Evolutionary conservation across 2,113 vertebrate species (phyloP).

Genomic region (Girardinichthys multiradiatus): DNA sequence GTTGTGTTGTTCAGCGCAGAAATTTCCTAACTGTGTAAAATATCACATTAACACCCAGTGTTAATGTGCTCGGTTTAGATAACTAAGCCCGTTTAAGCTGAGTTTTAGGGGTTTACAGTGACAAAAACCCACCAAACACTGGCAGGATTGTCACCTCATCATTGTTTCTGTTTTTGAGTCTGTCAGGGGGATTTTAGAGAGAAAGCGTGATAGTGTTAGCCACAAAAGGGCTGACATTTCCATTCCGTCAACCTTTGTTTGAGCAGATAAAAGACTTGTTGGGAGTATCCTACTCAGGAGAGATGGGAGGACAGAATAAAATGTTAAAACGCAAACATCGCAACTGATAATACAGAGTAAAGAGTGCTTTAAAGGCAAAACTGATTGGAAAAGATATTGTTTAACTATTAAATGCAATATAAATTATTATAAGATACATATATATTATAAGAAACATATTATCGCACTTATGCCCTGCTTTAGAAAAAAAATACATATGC

Average conservation of each 20-base stretch:
- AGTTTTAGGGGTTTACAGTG: neutral
- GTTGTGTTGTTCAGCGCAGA: slow-evolving; percentile 4
- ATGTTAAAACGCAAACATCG: neutral
- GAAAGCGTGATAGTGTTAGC: slow-evolving; percentile 1
- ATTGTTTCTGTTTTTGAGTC: slow-evolving; percentile 21
- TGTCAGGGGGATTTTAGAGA: slow-evolving; percentile 5
- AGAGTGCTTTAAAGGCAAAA: neutral
- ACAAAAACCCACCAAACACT: slow-evolving; percentile 7
- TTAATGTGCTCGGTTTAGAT: slow-evolving; percentile 1
- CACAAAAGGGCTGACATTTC: neutral
- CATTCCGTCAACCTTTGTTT: neutral
- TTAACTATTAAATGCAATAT: neutral
- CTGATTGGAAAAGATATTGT: neutral
- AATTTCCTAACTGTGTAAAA: neutral
- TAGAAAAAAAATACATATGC: neutral
- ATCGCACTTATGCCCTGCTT: neutral
- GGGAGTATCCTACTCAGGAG: slow-evolving; percentile 2
- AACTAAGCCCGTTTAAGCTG: slow-evolving; percentile 13
- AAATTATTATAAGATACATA: neutral
- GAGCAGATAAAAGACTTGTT: neutral
- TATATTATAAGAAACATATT: neutral
- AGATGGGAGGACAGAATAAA: neutral
- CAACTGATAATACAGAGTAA: neutral
- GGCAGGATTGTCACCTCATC: slow-evolving; percentile 3
- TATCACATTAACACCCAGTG: neutral